phyloP scores from a whole-genome alignment of 1,140 invertebrate genomes.

The Megalopta genalis region DNA sequence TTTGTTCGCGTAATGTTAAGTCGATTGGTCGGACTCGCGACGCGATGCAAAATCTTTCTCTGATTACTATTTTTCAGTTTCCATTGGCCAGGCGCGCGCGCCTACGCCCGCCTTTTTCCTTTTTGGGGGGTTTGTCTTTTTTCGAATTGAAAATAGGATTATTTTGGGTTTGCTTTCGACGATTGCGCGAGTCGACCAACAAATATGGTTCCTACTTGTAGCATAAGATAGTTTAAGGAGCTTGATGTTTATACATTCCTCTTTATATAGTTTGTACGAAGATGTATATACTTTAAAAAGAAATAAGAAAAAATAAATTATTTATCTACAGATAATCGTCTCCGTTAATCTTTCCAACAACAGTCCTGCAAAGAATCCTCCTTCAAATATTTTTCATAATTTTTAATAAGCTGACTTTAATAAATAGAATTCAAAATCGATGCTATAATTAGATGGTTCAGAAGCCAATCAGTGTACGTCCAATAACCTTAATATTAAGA shows the following conservation, averaged over 20 bases:
- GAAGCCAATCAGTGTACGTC: too few species aligned
- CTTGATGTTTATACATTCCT: constrained; percentile 51
- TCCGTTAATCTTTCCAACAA: not conserved
- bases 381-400: too few species aligned
- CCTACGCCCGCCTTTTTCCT: not conserved
- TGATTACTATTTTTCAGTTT: too few species aligned
- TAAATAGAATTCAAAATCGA: too few species aligned
- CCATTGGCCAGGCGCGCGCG: too few species aligned
- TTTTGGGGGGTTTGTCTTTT: not conserved
- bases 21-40: not conserved
- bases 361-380: too few species aligned
- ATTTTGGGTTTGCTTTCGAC: not conserved
- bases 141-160: not conserved
- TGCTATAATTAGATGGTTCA: too few species aligned
- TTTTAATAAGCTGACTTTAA: too few species aligned
- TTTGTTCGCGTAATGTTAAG: not conserved
- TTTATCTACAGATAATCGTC: constrained; percentile 44
- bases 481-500: too few species aligned
- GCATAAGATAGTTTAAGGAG: constrained; percentile 14
- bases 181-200: not conserved
- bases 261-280: constrained; percentile 4
- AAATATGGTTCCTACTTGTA: constrained; percentile 26
- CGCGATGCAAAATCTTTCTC: not conserved
- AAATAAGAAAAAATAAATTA: constrained; percentile 57
- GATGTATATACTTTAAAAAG: constrained; percentile 43